A percentile compares a stretch with the other conserved stretches of the same genome.
Evolutionary conservation across 2,113 vertebrate genomes (phyloP).

Genomic region (Origma solitaria): DNA sequence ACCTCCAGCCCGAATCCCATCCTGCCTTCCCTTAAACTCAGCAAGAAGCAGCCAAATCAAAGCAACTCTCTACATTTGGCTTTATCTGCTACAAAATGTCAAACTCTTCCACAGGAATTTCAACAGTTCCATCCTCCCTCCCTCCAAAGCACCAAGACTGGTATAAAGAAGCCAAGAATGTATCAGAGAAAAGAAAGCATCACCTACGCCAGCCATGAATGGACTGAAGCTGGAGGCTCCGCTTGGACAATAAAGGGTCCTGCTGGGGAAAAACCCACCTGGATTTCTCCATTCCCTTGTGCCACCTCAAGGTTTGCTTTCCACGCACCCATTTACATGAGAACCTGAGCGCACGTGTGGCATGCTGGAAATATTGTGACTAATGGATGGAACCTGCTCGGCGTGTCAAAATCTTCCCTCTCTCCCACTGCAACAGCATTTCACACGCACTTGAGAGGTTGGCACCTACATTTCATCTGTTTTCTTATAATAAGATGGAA

Average conservation of each 20-base stretch:
- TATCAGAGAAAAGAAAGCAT: neutral
- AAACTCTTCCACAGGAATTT: neutral
- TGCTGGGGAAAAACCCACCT: neutral
- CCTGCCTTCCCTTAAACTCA: neutral
- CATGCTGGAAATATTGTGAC: neutral
- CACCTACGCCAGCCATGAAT: neutral
- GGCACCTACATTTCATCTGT: neutral
- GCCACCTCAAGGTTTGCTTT: neutral
- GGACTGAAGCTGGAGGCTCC: neutral
- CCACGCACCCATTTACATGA: accelerated
- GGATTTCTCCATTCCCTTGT: neutral
- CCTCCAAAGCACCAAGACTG: neutral
- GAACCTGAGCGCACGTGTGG: accelerated
- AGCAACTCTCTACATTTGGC: neutral
- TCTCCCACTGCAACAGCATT: neutral
- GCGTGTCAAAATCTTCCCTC: neutral
- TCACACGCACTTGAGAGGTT: accelerated
- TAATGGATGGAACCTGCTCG: neutral
- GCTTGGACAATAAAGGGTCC: neutral
- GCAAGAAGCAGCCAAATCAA: neutral
- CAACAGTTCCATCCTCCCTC: neutral
- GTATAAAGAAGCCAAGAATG: neutral
- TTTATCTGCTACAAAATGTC: neutral
- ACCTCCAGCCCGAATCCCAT: neutral
- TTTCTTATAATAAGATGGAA: neutral